Evolutionary conservation across 2,113 vertebrate species (phyloP).

Genomic region (Todiramphus chloris): DNA sequence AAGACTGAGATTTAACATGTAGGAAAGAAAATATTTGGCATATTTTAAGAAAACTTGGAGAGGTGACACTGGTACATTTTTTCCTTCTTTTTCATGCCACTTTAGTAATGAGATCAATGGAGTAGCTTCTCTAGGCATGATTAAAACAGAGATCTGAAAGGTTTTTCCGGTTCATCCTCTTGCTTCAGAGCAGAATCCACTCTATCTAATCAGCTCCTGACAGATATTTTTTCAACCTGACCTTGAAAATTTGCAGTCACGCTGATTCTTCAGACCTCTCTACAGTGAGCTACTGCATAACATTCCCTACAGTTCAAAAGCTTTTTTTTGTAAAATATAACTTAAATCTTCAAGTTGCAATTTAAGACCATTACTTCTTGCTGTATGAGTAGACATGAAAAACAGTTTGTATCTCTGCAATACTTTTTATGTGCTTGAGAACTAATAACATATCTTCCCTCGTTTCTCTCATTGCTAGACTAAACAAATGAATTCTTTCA

Average conservation of each 20-base stretch:
- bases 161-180: not conserved
- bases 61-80: not conserved
- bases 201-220: constrained; percentile 2
- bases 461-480: not conserved
- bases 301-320: not conserved
- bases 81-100: not conserved
- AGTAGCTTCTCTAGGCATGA: not conserved
- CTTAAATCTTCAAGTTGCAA: not conserved
- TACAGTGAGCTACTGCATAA: not conserved
- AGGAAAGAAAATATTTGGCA: not conserved
- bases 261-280: not conserved
- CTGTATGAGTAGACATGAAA: not conserved
- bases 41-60: not conserved
- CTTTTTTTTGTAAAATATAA: not conserved
- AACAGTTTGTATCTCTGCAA: not conserved
- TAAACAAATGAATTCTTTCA: not conserved
- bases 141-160: not conserved
- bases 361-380: not conserved
- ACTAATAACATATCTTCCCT: not conserved
- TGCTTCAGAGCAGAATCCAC: not conserved
- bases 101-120: not conserved
- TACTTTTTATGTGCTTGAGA: not conserved
- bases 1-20: not conserved
- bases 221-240: not conserved
- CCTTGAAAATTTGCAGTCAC: not conserved